Evolutionary conservation across 2,113 vertebrate species (phyloP).

Genomic region (Oxyura jamaicensis): DNA sequence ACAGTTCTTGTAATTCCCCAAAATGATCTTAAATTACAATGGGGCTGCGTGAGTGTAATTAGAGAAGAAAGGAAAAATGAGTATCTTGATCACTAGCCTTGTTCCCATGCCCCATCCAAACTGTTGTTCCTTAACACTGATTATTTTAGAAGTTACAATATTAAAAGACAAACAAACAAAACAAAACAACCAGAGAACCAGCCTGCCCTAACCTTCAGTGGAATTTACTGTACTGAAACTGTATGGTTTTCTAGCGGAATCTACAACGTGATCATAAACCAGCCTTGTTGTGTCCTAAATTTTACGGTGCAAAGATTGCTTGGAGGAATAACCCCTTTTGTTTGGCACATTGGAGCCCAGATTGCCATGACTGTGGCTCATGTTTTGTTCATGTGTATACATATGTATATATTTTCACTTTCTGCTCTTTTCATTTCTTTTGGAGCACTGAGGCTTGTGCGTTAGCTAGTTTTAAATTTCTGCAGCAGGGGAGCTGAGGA

Average conservation of each 20-base stretch:
- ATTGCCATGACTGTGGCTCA: slow-evolving; percentile 38
- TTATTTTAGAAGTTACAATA: background rate
- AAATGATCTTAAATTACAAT: background rate
- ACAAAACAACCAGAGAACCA: background rate
- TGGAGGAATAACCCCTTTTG: slow-evolving; percentile 54
- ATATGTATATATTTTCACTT: slow-evolving; percentile 58
- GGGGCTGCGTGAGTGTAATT: background rate
- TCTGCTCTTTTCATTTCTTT: slow-evolving; percentile 61
- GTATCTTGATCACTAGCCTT: background rate
- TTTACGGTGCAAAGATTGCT: slow-evolving; percentile 38
- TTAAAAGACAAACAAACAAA: background rate
- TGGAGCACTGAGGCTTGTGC: slow-evolving; percentile 48
- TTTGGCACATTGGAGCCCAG: slow-evolving; percentile 42
- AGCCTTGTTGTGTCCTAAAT: slow-evolving; percentile 51
- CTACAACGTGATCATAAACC: slow-evolving; percentile 22
- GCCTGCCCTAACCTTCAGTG: background rate
- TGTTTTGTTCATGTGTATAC: slow-evolving; percentile 61
- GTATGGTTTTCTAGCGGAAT: background rate
- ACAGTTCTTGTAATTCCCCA: background rate
- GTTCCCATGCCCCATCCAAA: no score
- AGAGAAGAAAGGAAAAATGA: background rate
- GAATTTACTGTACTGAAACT: slow-evolving; percentile 3
- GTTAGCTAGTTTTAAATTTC: slow-evolving; percentile 65
- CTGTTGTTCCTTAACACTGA: background rate
- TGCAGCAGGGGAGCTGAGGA: slow-evolving; percentile 55